Conservation (phyloP, 2,888 invertebrate genomes). For the Helicoverpa assulta region DNA sequence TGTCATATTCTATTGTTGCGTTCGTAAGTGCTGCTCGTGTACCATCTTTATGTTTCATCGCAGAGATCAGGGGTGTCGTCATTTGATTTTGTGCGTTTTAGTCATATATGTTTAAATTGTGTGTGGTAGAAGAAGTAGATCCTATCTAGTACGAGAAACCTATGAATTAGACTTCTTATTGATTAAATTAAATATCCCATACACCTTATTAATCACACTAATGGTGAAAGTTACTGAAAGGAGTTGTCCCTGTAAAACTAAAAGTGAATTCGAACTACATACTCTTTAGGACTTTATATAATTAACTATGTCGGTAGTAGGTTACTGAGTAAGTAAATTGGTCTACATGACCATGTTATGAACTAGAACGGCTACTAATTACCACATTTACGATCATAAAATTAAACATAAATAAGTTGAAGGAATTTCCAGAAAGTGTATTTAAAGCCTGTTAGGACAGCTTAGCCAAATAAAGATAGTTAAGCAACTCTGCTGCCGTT, state of each 20-base stretch:
- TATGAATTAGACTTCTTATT: too few species aligned
- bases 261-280: too few species aligned
- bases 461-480: background rate
- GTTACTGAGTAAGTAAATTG: background rate
- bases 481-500: background rate
- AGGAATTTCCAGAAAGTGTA: slow-evolving; percentile 8
- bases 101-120: too few species aligned
- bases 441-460: slow-evolving; percentile 26
- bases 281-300: too few species aligned
- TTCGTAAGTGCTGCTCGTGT: slow-evolving; percentile 3
- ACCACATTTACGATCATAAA: slow-evolving; percentile 29
- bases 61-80: background rate
- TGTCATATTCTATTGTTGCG: slow-evolving; percentile 20
- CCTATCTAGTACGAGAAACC: too few species aligned
- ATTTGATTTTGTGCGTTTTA: background rate
- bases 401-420: background rate
- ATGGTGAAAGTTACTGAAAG: too few species aligned
- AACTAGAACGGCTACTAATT: slow-evolving; percentile 5
- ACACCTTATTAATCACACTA: too few species aligned
- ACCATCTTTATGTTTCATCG: background rate
- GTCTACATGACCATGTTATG: background rate
- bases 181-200: too few species aligned
- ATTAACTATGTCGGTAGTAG: too few species aligned
- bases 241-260: too few species aligned
- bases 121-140: too few species aligned